Conservation (phyloP, 2,113 vertebrate species). For the Campylorhamphus procurvoides region DNA sequence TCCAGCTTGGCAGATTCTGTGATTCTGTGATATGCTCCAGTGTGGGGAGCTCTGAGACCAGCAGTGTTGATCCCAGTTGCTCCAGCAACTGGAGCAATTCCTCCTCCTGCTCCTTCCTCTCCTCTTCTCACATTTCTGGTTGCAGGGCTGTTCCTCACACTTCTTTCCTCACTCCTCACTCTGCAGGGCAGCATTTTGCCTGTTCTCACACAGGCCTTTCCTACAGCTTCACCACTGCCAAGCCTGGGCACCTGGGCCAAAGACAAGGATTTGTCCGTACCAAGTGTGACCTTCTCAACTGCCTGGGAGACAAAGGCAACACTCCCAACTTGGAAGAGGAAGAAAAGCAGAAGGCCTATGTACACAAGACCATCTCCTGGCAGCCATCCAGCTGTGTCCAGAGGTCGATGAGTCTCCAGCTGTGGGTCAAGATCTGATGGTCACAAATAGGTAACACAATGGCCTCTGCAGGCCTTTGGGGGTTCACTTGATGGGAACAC, state of each 20-base stretch:
- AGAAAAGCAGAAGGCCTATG: background rate
- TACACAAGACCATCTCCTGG: background rate
- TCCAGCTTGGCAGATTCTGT: no score
- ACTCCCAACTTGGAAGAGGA: no score
- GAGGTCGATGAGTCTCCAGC: background rate
- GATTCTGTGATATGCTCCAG: background rate
- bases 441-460: background rate
- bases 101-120: background rate
- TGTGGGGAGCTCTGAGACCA: background rate
- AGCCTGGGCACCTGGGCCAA: background rate
- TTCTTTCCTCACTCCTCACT: background rate
- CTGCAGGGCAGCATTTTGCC: background rate
- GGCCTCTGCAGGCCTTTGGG: background rate
- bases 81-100: background rate
- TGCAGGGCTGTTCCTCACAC: background rate
- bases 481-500: background rate
- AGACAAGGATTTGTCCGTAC: background rate
- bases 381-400: background rate
- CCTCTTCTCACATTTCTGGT: background rate
- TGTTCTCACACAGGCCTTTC: background rate
- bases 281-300: background rate
- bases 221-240: background rate
- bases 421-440: background rate
- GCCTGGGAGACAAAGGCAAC: no score
- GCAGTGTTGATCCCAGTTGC: background rate